phyloP scores from a whole-genome alignment of 2,797 vertebrate genomes.

The Phylloscopus collybita region DNA sequence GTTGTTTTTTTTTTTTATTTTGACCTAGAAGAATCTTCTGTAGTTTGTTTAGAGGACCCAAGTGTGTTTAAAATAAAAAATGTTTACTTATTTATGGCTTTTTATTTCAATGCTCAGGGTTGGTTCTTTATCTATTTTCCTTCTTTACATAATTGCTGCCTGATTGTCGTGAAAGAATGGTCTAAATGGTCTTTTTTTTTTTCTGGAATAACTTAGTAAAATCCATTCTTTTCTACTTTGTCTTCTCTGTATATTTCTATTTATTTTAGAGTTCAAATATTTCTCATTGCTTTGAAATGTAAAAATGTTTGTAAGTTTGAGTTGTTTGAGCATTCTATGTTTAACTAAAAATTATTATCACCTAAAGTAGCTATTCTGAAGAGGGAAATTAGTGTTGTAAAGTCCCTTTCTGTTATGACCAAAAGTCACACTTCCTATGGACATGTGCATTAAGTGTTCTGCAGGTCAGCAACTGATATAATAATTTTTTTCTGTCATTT shows the following conservation, averaged over 20 bases:
- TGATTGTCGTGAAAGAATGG: neutral
- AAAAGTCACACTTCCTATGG: neutral
- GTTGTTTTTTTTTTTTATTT: neutral
- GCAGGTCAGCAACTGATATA: neutral
- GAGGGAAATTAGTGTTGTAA: neutral
- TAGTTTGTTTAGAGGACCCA: neutral
- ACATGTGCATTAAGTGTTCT: accelerated
- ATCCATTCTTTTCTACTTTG: neutral
- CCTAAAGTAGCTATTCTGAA: neutral
- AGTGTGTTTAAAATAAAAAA: neutral
- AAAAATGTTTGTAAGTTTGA: neutral
- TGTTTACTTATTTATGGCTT: neutral
- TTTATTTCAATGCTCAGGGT: neutral
- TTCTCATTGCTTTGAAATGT: neutral
- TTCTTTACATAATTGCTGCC: neutral
- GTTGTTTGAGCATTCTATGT: neutral
- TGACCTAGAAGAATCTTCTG: neutral
- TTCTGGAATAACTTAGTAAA: neutral
- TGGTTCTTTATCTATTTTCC: neutral
- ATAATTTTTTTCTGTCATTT: neutral
- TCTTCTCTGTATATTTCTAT: neutral
- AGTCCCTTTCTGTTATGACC: neutral
- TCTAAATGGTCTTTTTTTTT: neutral
- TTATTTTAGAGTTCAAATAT: neutral
- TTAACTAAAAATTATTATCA: neutral